These are phyloP conservation scores for Drosophila rufa DNA, from an alignment of 1,140 invertebrate genomes.

Conservation along the genomic window DNA sequence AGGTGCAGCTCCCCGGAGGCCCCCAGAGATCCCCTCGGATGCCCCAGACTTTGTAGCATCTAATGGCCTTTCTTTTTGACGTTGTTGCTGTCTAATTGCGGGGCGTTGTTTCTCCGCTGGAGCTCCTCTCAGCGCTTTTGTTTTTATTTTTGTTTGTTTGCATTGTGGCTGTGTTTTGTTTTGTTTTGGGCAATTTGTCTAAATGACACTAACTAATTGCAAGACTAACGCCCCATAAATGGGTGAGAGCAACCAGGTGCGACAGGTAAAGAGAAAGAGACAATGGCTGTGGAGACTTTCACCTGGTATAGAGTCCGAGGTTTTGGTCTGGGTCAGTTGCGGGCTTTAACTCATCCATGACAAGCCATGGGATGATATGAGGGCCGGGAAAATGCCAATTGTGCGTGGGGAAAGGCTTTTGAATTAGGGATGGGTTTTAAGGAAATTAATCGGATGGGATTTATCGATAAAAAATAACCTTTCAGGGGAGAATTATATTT, in stretches of 20 bases:
- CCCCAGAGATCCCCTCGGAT: neutral
- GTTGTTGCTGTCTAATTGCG: slow-evolving; percentile 61
- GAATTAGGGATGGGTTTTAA: neutral
- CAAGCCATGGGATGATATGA: slow-evolving; percentile 7
- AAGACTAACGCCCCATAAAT: slow-evolving; percentile 80
- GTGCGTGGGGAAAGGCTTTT: slow-evolving; percentile 16
- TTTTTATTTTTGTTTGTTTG: slow-evolving; percentile 45
- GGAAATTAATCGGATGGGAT: neutral
- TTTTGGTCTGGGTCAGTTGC: slow-evolving; percentile 27
- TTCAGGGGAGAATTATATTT: too few relatives aligned
- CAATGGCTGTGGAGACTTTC: slow-evolving; percentile 66
- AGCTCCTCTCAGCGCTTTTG: slow-evolving; percentile 43
- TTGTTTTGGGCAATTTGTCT: slow-evolving; percentile 75
- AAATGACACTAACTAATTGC: slow-evolving; percentile 82
- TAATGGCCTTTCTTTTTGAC: slow-evolving; percentile 79
- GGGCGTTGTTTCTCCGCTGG: slow-evolving; percentile 61
- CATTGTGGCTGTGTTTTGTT: slow-evolving; percentile 45
- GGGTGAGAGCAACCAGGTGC: slow-evolving; percentile 37
- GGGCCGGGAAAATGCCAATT: slow-evolving; percentile 2
- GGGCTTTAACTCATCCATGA: slow-evolving; percentile 29
- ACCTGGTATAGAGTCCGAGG: slow-evolving; percentile 35
- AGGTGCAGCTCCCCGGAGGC: slow-evolving; percentile 22
- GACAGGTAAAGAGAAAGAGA: slow-evolving; percentile 21
- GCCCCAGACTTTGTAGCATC: slow-evolving; percentile 34
- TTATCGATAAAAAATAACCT: neutral